Conservation (phyloP, 2,113 vertebrate species). For the Etheostoma spectabile region DNA sequence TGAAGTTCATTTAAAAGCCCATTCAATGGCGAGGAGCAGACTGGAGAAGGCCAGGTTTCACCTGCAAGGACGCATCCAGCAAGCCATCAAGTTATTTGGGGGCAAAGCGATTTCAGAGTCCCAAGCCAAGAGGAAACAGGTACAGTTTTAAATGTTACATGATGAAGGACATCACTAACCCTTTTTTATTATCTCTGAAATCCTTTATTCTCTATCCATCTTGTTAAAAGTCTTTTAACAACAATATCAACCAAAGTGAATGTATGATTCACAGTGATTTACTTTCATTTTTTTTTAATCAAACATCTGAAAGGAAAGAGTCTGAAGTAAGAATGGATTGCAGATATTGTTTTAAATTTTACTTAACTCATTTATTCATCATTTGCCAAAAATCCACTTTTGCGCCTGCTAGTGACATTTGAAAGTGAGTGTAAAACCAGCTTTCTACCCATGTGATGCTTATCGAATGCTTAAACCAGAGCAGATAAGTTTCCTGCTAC, state of each 20-base stretch:
- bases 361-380: background rate
- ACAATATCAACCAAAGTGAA: background rate
- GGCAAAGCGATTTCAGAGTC: slow-evolving; percentile 68
- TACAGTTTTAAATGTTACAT: slow-evolving; percentile 14
- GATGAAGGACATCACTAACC: background rate
- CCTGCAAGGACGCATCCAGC: slow-evolving; percentile 73
- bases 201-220: background rate
- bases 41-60: slow-evolving; percentile 74
- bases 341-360: too few relatives aligned
- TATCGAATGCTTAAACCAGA: background rate
- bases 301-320: too few relatives aligned
- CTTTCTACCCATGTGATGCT: background rate
- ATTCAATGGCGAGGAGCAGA: slow-evolving; percentile 71
- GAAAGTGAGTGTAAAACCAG: background rate
- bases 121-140: slow-evolving; percentile 77
- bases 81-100: slow-evolving; percentile 71
- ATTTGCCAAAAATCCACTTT: background rate
- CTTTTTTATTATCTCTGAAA: background rate
- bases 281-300: too few relatives aligned
- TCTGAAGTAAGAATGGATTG: too few relatives aligned
- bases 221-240: too few relatives aligned
- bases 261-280: too few relatives aligned
- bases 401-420: background rate
- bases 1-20: slow-evolving; percentile 70
- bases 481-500: background rate